phyloP scores from a whole-genome alignment of 2,888 invertebrate genomes.

The Cephus nigrinus region DNA sequence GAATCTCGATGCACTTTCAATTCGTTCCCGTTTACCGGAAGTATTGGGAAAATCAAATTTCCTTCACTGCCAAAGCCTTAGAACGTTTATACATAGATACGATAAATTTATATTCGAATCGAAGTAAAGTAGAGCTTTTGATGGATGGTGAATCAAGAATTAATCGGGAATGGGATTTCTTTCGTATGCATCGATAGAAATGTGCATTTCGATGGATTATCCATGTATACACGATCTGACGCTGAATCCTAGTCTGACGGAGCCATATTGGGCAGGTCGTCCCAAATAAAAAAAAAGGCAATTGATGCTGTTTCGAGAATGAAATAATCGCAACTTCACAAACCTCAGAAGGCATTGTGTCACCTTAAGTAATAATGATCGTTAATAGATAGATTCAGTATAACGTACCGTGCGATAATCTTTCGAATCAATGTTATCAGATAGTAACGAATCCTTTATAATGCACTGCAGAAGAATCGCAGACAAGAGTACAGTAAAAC shows the following conservation, averaged over 20 bases:
- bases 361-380: slow-evolving; percentile 15
- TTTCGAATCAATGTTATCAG: neutral
- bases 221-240: slow-evolving; percentile 62
- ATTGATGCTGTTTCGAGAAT: slow-evolving; percentile 33
- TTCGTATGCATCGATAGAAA: slow-evolving; percentile 22
- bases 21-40: slow-evolving; percentile 30
- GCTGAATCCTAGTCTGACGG: slow-evolving; percentile 62
- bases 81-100: slow-evolving; percentile 63
- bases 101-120: slow-evolving; percentile 28
- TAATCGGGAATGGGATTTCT: neutral
- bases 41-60: slow-evolving; percentile 54
- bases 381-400: slow-evolving; percentile 12
- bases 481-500: neutral
- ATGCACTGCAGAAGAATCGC: neutral
- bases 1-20: neutral
- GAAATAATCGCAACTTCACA: slow-evolving; percentile 37
- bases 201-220: slow-evolving; percentile 24
- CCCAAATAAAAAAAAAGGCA: slow-evolving; percentile 31
- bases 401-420: slow-evolving; percentile 14
- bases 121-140: slow-evolving; percentile 2
- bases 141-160: slow-evolving; percentile 10
- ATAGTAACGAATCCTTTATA: neutral
- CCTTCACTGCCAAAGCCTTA: slow-evolving; percentile 66
- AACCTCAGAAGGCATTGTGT: slow-evolving; percentile 31
- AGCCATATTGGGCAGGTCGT: slow-evolving; percentile 44